Conservation (phyloP, 2,797 vertebrate species). For the Leptoclinus maculatus region DNA sequence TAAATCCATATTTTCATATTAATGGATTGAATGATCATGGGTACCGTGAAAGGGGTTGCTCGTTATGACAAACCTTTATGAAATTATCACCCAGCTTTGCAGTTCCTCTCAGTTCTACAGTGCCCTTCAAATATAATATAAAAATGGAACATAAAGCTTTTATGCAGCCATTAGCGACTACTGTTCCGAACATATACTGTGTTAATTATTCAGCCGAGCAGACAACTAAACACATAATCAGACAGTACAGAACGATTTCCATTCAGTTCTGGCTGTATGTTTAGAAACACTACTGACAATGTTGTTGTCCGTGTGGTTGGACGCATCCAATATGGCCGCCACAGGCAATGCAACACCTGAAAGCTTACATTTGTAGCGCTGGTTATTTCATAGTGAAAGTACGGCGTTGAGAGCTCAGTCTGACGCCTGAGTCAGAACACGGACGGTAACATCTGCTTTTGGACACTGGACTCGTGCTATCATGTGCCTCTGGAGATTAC, state of each 20-base stretch:
- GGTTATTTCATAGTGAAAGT: conserved; percentile 22
- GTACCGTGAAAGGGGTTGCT: not conserved
- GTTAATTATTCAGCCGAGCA: not conserved
- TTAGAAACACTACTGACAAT: not conserved
- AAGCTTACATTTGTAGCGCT: not conserved
- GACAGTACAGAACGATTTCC: not conserved
- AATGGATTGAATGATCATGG: not conserved
- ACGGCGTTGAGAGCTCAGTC: conserved; percentile 7
- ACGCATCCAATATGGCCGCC: not conserved
- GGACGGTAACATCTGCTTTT: conserved; percentile 35
- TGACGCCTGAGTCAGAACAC: conserved; percentile 22
- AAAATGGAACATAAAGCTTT: not conserved
- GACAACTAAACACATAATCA: not conserved
- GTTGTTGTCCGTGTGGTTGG: not conserved
- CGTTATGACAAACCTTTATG: not conserved
- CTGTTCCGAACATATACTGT: not conserved
- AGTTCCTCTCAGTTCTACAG: too few species aligned
- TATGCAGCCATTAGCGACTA: not conserved
- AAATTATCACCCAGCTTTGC: not conserved
- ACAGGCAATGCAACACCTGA: not conserved
- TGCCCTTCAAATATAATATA: too few species aligned
- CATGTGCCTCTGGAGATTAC: conserved; percentile 51
- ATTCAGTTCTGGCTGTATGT: not conserved
- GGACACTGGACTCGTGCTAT: conserved; percentile 32
- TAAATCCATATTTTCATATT: not conserved